Conservation (phyloP, 1,140 invertebrate species). For the Cyrtorhinus lividipennis region DNA sequence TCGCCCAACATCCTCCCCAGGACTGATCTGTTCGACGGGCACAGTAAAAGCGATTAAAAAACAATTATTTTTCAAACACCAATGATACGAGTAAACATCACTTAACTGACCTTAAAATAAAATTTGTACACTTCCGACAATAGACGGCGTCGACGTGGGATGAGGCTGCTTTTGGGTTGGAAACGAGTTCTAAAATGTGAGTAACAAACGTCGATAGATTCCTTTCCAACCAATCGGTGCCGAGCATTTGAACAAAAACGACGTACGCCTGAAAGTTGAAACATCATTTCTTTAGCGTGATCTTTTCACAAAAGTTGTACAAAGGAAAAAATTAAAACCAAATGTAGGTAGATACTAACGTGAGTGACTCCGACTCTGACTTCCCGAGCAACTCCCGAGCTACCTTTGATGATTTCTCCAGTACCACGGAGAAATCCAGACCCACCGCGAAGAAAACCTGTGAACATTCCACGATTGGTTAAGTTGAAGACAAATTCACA, state of each 20-base stretch:
- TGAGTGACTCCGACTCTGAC: slow-evolving; percentile 89
- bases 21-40: slow-evolving; percentile 32
- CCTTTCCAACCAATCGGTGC: slow-evolving; percentile 83
- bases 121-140: slow-evolving; percentile 92
- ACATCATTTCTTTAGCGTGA: slow-evolving; percentile 10
- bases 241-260: slow-evolving; percentile 82
- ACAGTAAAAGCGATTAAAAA: not conserved
- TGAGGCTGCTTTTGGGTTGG: slow-evolving; percentile 82
- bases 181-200: slow-evolving; percentile 83
- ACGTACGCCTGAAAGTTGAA: slow-evolving; percentile 66
- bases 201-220: slow-evolving; percentile 71
- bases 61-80: no score
- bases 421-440: slow-evolving; percentile 89
- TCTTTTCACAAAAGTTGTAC: not conserved
- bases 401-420: slow-evolving; percentile 92
- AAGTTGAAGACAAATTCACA: no score
- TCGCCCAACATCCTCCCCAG: slow-evolving; percentile 89
- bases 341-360: slow-evolving; percentile 38
- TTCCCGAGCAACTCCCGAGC: slow-evolving; percentile 80
- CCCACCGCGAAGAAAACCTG: slow-evolving; percentile 81
- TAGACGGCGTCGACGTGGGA: slow-evolving; percentile 96
- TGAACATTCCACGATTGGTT: not conserved
- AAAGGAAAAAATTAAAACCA: not conserved
- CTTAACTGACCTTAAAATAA: slow-evolving; percentile 57
- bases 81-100: no score